Evolutionary conservation across 2,888 invertebrate species (phyloP), one percentile per base, ranked within the genome.

Genomic region (Celastrina argiolus): DNA sequence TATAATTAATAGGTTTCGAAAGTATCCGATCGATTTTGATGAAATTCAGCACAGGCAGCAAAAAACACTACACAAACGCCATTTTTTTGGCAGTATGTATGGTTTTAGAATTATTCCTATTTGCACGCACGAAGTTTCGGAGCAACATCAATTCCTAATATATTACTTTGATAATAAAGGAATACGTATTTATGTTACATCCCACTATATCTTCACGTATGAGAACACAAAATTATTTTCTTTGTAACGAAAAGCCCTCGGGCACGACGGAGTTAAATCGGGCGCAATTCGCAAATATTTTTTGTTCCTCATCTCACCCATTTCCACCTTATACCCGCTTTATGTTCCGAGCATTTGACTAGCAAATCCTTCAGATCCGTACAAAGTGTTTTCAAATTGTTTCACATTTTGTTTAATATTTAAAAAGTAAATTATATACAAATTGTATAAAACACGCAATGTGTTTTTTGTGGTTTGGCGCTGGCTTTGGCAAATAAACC

Each of bases 221-320:
- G 22, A 51, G 45, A 22, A 22, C 45, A 51, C 22, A 56, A 31
- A 16, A 59, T 16, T 34, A 16, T 36, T 61, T 34, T 18, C 31
- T 61, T 18, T 18, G 12, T 61, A 61, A 36, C 59, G 36, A 34
- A 59, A 59, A 58, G n/a, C 58, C 58, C 4, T 12, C 16, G 18
- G 12, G 59, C 22, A 18, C 12, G 34, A n/a, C n/a, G n/a, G n/a
- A n/a, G n/a, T n/a, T 61, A 36, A 61, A 61, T 18, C 59, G 34
- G 12, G 18, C 36, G 36, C 6, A 36, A 61, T 36, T 36, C 36
- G 36, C 6, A 36, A 61, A 61, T 36, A 36, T 61, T 61, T 56
- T 61, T 36, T 39, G 36, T 61, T 61, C 59, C 59, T 36, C 22
- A n/a, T 22, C 5, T 36, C 59, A 18, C 59, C 18, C 18, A 34